Evolutionary conservation across 64 coral and sea anemone genomes (phyloP).

Genomic region (Pocillopora damicornis): DNA sequence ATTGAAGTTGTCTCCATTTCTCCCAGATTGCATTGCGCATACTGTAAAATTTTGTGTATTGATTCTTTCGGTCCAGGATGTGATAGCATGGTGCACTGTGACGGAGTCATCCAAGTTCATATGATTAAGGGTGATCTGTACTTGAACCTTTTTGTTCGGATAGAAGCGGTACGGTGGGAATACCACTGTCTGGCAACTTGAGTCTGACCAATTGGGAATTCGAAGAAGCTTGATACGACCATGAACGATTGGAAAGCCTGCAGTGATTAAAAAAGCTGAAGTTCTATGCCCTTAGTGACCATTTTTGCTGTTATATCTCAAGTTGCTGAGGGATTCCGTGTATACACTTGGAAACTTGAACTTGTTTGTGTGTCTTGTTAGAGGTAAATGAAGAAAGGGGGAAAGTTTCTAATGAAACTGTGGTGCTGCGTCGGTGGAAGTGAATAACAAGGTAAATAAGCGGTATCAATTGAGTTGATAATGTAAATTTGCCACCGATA

Average conservation of each 20-base stretch:
- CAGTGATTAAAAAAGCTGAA: not conserved
- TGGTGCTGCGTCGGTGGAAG: too few relatives aligned
- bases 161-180: conserved; percentile 22
- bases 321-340: too few relatives aligned
- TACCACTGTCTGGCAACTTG: conserved; percentile 13
- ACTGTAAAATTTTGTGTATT: conserved; percentile 42
- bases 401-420: too few relatives aligned
- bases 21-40: conserved; percentile 56
- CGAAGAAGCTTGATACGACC: conserved; percentile 42
- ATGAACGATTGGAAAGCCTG: not conserved
- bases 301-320: too few relatives aligned
- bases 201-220: conserved; percentile 31
- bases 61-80: conserved; percentile 38
- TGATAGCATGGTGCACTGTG: conserved; percentile 27
- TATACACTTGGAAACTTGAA: too few relatives aligned
- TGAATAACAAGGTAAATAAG: too few relatives aligned
- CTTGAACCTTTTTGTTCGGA: conserved; percentile 26
- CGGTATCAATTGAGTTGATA: too few relatives aligned
- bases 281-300: too few relatives aligned
- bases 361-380: too few relatives aligned
- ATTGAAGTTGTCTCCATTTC: conserved; percentile 36
- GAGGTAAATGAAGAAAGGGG: too few relatives aligned
- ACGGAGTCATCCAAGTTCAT: conserved; percentile 45
- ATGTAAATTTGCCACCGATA: too few relatives aligned
- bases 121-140: conserved; percentile 42